phyloP scores from a whole-genome alignment of 2,797 vertebrate genomes.

The Sebastes iracundus region DNA sequence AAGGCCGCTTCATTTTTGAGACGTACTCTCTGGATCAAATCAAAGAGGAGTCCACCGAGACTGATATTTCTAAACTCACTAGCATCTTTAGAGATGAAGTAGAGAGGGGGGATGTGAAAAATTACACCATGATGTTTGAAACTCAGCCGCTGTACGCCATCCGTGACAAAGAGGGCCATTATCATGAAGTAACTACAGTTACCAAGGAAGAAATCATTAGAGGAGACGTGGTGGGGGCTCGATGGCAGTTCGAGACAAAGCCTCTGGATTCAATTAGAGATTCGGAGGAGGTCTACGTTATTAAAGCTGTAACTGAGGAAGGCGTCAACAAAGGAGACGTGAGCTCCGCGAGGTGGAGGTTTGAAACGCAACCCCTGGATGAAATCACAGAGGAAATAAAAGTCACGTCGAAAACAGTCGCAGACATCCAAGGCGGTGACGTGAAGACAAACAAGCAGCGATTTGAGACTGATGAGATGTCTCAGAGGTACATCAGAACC shows the following conservation, averaged over 20 bases:
- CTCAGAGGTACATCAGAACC: conserved; percentile 86
- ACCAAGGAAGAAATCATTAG: conserved; percentile 92
- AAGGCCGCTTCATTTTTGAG: conserved; percentile 92
- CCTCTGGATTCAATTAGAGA: conserved; percentile 90
- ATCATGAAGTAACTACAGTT: conserved; percentile 94
- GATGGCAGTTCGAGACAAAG: conserved; percentile 96
- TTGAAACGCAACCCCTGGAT: conserved; percentile 94
- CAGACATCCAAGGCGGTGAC: conserved; percentile 86
- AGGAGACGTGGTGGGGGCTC: conserved; percentile 91
- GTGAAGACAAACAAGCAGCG: conserved; percentile 87
- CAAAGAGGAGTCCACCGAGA: conserved; percentile 83
- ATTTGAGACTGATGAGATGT: conserved; percentile 86
- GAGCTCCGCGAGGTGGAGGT: conserved; percentile 89
- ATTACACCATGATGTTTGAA: conserved; percentile 95
- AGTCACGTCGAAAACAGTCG: conserved; percentile 81
- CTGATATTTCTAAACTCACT: conserved; percentile 75
- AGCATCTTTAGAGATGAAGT: conserved; percentile 81
- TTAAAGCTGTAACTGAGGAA: conserved; percentile 94
- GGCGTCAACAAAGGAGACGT: conserved; percentile 91
- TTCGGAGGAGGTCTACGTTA: conserved; percentile 90
- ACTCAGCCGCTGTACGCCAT: conserved; percentile 93
- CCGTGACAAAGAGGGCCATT: conserved; percentile 90
- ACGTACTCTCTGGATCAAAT: conserved; percentile 92
- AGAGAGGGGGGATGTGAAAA: conserved; percentile 90
- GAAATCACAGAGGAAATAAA: conserved; percentile 87